A percentile compares a stretch with the other conserved stretches of the same genome.
Evolutionary conservation across 2,797 vertebrate species (phyloP).

Genomic region (Catostomus latipinnis): DNA sequence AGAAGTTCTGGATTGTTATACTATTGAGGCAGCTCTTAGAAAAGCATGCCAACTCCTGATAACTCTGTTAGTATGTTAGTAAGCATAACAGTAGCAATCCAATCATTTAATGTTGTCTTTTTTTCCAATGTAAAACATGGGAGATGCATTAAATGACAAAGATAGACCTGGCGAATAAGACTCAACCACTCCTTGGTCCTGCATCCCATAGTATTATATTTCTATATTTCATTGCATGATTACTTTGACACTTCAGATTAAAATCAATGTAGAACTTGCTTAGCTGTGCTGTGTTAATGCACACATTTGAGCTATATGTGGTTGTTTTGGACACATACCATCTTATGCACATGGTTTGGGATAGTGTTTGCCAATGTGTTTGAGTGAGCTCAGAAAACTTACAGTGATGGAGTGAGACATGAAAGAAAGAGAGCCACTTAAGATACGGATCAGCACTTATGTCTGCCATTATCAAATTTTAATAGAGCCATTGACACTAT

Average conservation of each 20-base stretch:
- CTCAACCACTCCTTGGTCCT: not conserved
- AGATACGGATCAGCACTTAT: constrained; percentile 48
- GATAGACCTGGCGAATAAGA: constrained; percentile 9
- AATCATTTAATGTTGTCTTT: constrained; percentile 26
- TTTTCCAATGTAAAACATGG: constrained; percentile 13
- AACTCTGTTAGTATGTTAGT: constrained; percentile 30
- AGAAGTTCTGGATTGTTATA: constrained; percentile 2
- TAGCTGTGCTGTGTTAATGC: constrained; percentile 7
- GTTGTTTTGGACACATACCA: constrained; percentile 32
- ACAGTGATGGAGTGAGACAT: constrained; percentile 39
- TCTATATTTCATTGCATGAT: constrained; percentile 16
- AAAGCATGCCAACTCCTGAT: constrained; percentile 29
- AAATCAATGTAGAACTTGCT: constrained; percentile 1
- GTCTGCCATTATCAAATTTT: constrained; percentile 53
- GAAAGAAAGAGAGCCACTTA: constrained; percentile 48
- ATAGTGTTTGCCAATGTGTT: constrained; percentile 26
- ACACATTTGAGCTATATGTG: constrained; percentile 14
- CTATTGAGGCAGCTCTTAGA: constrained; percentile 13
- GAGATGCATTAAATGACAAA: constrained; percentile 24
- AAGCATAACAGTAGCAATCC: constrained; percentile 35
- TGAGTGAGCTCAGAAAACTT: constrained; percentile 29
- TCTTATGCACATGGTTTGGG: constrained; percentile 30
- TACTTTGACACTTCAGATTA: constrained; percentile 15
- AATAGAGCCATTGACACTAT: constrained; percentile 52
- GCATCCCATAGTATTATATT: not conserved